phyloP scores from a whole-genome alignment of 2,888 invertebrate genomes.

The Idaea dimidiata region DNA sequence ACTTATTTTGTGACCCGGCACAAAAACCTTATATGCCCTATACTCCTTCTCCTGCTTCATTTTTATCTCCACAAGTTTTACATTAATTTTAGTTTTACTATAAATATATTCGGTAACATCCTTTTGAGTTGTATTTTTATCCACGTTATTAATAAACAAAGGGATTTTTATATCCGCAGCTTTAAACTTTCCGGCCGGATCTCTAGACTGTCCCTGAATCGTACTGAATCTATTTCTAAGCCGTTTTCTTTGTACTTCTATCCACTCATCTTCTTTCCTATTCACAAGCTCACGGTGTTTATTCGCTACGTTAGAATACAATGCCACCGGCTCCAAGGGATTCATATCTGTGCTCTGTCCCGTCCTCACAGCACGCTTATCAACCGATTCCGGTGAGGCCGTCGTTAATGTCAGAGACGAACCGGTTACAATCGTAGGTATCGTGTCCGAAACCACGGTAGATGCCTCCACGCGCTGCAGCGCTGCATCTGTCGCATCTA shows the following conservation, averaged over 20 bases:
- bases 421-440: too few species aligned
- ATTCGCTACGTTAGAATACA: neutral
- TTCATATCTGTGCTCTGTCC: conserved; percentile 1
- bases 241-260: conserved; percentile 5
- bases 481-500: too few species aligned
- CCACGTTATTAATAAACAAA: conserved; percentile 13
- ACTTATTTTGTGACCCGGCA: too few species aligned
- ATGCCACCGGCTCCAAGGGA: neutral
- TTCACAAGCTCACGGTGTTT: neutral
- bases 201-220: conserved; percentile 3
- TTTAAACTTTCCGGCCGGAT: conserved; percentile 3
- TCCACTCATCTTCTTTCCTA: conserved; percentile 4
- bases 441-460: neutral
- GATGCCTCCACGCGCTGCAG: neutral
- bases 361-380: neutral
- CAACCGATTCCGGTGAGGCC: neutral
- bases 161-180: too few species aligned
- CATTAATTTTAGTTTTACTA: too few species aligned
- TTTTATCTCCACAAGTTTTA: too few species aligned
- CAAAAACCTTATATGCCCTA: too few species aligned
- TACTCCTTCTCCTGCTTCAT: too few species aligned
- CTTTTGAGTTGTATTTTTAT: too few species aligned
- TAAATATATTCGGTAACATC: too few species aligned
- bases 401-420: neutral
- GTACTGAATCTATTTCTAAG: conserved; percentile 6